These are phyloP conservation scores for Calypte anna DNA, from an alignment of 2,113 vertebrate genomes.

Conservation along the genomic window DNA sequence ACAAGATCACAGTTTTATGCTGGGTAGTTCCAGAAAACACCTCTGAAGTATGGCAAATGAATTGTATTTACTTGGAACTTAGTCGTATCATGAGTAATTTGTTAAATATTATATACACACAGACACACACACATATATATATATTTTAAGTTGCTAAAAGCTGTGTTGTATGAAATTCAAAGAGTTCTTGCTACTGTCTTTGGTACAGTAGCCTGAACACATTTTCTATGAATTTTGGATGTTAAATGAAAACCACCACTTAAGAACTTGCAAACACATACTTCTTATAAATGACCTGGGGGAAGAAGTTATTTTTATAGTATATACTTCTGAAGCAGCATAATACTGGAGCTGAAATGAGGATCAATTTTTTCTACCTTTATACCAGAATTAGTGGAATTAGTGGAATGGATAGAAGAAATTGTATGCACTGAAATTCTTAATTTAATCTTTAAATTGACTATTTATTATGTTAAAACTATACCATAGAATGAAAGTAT, in stretches of 20 bases:
- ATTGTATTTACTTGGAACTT: background rate
- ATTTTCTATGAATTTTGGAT: background rate
- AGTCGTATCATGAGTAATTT: background rate
- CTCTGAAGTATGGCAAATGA: background rate
- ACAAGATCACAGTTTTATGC: background rate
- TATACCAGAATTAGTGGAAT: background rate
- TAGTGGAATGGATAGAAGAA: no score
- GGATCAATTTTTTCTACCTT: background rate
- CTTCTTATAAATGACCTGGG: background rate
- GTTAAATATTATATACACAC: background rate
- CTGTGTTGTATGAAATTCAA: background rate
- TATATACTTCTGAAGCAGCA: background rate
- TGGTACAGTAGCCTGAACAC: background rate
- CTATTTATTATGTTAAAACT: background rate
- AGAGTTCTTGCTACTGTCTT: background rate
- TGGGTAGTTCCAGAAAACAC: background rate
- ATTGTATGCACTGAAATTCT: background rate
- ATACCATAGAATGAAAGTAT: background rate
- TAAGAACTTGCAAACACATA: background rate
- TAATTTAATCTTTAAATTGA: background rate
- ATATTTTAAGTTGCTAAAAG: background rate
- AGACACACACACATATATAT: background rate
- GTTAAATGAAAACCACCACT: background rate
- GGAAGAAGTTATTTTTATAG: background rate
- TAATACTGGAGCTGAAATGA: background rate